Evolutionary conservation across 2,113 vertebrate species (phyloP).

Genomic region (Perognathus longimembris): DNA sequence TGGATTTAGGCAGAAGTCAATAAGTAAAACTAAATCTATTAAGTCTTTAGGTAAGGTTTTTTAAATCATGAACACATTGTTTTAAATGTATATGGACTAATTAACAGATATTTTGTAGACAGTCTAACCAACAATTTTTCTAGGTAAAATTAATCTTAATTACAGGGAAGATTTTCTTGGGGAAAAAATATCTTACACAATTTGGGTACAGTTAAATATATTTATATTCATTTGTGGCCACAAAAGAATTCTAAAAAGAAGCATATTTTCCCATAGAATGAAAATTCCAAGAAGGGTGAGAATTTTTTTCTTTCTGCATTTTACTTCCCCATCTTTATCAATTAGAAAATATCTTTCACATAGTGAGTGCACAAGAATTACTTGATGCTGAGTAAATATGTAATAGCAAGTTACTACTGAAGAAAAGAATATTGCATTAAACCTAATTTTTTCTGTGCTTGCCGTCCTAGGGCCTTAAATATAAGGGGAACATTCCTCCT

Average conservation of each 20-base stretch:
- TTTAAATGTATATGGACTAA: slow-evolving; percentile 32
- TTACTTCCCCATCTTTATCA: not conserved
- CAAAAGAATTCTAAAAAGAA: slow-evolving; percentile 36
- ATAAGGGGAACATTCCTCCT: slow-evolving; percentile 85
- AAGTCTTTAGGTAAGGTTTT: slow-evolving; percentile 48
- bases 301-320: not conserved
- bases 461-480: slow-evolving; percentile 85
- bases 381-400: slow-evolving; percentile 29
- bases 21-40: slow-evolving; percentile 33
- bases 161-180: not conserved
- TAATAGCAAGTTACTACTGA: slow-evolving; percentile 3
- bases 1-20: slow-evolving; percentile 28
- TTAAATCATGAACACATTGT: slow-evolving; percentile 29
- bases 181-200: slow-evolving; percentile 10
- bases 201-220: not conserved
- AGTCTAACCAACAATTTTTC: slow-evolving; percentile 41
- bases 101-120: slow-evolving; percentile 59
- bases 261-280: slow-evolving; percentile 2
- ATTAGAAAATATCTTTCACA: slow-evolving; percentile 27
- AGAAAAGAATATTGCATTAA: slow-evolving; percentile 24
- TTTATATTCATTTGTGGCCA: slow-evolving; percentile 29
- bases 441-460: slow-evolving; percentile 37
- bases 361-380: slow-evolving; percentile 31
- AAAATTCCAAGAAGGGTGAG: not conserved
- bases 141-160: slow-evolving; percentile 24